Base-by-base conservation (phyloP, 2,888 invertebrate species). In the Eupithecia pulchellata region DNA sequence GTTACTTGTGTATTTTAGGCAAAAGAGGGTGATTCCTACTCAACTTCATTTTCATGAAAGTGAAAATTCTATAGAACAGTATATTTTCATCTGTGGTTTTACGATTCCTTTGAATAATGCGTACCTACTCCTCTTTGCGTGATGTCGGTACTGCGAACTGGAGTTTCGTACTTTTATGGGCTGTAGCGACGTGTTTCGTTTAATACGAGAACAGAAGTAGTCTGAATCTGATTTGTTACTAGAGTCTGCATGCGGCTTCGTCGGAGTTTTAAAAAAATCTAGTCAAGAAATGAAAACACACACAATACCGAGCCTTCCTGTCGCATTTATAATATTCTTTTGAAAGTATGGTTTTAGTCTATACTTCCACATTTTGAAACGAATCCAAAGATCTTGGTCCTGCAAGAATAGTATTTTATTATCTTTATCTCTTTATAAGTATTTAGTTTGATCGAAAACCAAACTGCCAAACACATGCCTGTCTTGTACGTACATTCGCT, bases 101-200 rank as follows among this genome's bases (percentile, higher is more conserved):
- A 91, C 86, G 85, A 81, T 79, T 81, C 84, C 85, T 86, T 86
- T 90, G 88, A 90, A 91, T 90, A 89, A 89, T 91, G 87, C 86
- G 85, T 84, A 86, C 82, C n/a, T n/a, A n/a, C n/a, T n/a, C n/a
- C n/a, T 86, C 84, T 85, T 87, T 86, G 83, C 81, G 86, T 87
- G 86, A 83, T 86, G 84, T 82, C 83, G 79, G 83, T 79, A 84
- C 85, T 81, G 84, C 85, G 82, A 84, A 85, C 82, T 83, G 81
- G 80, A 81, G 84, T 87, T 87, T 81, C 83, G 83, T 83, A 83
- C 82, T 86, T 88, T 90, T 90, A 90, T 86, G 88, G 85, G 85
- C 85, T 86, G 82, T 82, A 83, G 82, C 81, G 79, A 88, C 86
- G 86, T 87, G 87, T 85, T 83, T 84, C 85, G 85, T 87, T 86